Base-by-base conservation (phyloP, 2,113 vertebrate species). In the Nicator chloris region DNA sequence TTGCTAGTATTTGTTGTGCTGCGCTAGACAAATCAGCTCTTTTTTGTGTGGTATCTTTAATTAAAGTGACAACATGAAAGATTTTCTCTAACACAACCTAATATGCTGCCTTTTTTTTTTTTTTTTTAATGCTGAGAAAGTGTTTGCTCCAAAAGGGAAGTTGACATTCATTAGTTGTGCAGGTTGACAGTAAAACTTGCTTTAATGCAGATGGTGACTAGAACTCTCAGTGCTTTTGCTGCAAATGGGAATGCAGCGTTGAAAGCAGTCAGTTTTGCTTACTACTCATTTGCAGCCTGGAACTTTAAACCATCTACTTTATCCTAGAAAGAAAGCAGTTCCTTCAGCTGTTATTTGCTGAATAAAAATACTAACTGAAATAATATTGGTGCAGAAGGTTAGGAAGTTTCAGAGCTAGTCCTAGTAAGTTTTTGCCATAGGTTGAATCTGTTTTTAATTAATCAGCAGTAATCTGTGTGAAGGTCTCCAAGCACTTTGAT, bases 171-270 rank as follows among this genome's bases (percentile, higher is more conserved):
- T 87, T 90, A 80, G 64, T 65, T 9, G 2, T 75, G 17, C 44
- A 76, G 57, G 63, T 60, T 92, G 93, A 88, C 88, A 93, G 53
- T 68, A 61, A 88, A 91, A 50, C 35, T 86, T 56, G 33, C 35
- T 86, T 66, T 92, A 93, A 93, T 89, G 51, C 21, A 59, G 75
- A 79, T 81, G 94, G 69, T 96, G 91, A 96, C 61, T 92, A 84
- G 76, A 92, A 49, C 85, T 94, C 76, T 96, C 92, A 88, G 42
- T 93, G 45, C 84, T 95, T 73, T 88, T 75, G 19, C 49, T 92
- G 39, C 20, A 37, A 37, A 94, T 90, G 78, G 33, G 84, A 93
- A 70, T 13, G n/a, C 22, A 20, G 82, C 0, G 49, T 88, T 96
- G 93, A 96, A 97, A 96, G 71, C 27, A 5, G n/a, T 19, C 64